Conservation (phyloP, 37 sponge, comb jelly and placozoan genomes). For the Halisarca cf. caerulea region DNA sequence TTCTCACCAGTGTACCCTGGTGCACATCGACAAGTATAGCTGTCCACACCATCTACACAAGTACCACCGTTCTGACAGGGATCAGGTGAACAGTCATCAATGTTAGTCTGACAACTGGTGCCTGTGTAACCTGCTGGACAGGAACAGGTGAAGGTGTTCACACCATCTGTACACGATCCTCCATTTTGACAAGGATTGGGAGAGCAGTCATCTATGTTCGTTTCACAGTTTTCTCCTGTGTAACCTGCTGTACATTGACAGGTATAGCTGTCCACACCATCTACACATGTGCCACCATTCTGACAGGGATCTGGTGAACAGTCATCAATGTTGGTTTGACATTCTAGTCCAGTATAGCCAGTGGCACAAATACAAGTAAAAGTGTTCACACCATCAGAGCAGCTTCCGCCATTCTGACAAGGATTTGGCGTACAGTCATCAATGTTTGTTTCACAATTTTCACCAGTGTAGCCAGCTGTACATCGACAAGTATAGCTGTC, state of each 20-base stretch:
- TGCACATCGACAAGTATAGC: slow-evolving; percentile 19
- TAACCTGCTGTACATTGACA: slow-evolving; percentile 38
- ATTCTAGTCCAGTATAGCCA: slow-evolving; percentile 6
- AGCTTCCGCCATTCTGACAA: slow-evolving; percentile 35
- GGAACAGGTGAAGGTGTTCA: slow-evolving; percentile 14
- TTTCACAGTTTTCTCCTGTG: slow-evolving; percentile 38
- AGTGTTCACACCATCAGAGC: slow-evolving; percentile 13
- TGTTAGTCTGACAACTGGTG: slow-evolving; percentile 46
- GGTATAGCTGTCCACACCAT: slow-evolving; percentile 16
- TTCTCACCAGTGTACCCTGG: slow-evolving; percentile 18
- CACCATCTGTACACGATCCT: slow-evolving; percentile 35
- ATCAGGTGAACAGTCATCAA: slow-evolving; percentile 47
- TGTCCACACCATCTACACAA: neutral
- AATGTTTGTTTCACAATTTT: slow-evolving; percentile 20
- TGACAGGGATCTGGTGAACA: slow-evolving; percentile 34
- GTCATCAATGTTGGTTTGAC: slow-evolving; percentile 26
- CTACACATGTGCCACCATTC: slow-evolving; percentile 39
- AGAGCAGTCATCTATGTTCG: slow-evolving; percentile 41
- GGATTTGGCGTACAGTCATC: slow-evolving; percentile 31
- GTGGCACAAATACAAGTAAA: slow-evolving; percentile 27
- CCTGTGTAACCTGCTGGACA: slow-evolving; percentile 26
- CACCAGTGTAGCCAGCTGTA: slow-evolving; percentile 12
- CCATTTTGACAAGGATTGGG: slow-evolving; percentile 45
- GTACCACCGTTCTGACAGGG: slow-evolving; percentile 41
- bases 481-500: slow-evolving; percentile 13